These are phyloP conservation scores for Phalacrocorax carbo DNA, from an alignment of 2,113 vertebrate genomes.

Conservation along the genomic window DNA sequence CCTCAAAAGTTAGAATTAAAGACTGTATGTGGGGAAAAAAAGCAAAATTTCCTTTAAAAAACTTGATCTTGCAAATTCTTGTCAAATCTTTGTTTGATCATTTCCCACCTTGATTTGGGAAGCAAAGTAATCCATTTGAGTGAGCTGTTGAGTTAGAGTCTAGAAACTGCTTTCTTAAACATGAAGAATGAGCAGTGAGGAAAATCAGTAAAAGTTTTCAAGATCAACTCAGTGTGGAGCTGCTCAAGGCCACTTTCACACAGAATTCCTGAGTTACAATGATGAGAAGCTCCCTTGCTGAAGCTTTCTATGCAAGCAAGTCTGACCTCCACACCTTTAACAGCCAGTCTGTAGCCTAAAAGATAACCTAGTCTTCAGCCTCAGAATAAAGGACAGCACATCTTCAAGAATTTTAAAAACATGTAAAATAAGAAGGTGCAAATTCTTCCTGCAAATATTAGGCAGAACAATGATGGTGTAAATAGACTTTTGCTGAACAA, in stretches of 20 bases:
- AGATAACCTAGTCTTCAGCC: not conserved
- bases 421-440: not conserved
- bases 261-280: not conserved
- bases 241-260: not conserved
- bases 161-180: not conserved
- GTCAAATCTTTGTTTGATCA: not conserved
- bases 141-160: not conserved
- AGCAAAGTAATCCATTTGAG: not conserved
- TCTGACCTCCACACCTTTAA: not conserved
- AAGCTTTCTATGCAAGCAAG: not conserved
- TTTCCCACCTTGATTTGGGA: not conserved
- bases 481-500: not conserved
- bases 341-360: not conserved
- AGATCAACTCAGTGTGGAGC: not conserved
- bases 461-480: not conserved
- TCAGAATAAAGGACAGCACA: fast-evolving
- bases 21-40: not conserved
- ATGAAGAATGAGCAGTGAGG: not conserved
- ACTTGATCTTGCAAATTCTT: not conserved
- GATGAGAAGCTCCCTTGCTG: not conserved
- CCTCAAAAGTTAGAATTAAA: not conserved
- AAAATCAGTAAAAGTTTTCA: not conserved
- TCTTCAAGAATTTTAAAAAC: not conserved
- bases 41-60: not conserved
- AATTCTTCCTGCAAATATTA: not conserved